phyloP scores from a whole-genome alignment of 2,113 vertebrate species.

The Theristicus caerulescens region DNA sequence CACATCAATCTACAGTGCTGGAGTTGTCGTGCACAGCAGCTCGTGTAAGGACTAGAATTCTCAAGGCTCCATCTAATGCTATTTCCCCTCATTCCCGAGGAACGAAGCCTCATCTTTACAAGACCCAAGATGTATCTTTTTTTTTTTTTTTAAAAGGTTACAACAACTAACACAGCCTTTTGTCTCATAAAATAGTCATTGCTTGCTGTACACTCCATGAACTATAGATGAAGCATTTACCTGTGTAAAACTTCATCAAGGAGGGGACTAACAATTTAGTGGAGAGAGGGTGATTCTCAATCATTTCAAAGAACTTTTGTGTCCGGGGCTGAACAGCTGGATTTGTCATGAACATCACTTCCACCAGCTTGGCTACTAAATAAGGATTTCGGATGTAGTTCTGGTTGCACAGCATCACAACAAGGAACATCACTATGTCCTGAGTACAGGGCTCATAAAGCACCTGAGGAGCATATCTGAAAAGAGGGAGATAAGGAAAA shows the following conservation, averaged over 20 bases:
- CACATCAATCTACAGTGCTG: neutral
- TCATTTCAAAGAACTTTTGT: constrained; percentile 98
- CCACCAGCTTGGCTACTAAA: constrained; percentile 95
- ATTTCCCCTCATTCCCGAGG: neutral
- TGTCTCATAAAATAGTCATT: neutral
- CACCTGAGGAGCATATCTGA: constrained; percentile 96
- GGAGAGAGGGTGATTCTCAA: constrained; percentile 95
- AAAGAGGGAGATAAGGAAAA: neutral
- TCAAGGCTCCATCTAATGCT: neutral
- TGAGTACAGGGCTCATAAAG: constrained; percentile 98
- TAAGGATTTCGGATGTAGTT: constrained; percentile 99
- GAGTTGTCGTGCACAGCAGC: neutral
- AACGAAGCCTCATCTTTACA: neutral
- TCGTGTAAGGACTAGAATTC: neutral
- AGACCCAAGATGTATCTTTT: neutral
- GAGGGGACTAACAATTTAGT: constrained; percentile 93
- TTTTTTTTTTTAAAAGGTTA: neutral
- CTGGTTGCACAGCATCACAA: constrained; percentile 98
- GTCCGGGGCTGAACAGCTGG: constrained; percentile 96
- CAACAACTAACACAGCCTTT: neutral
- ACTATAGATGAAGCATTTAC: constrained; percentile 54
- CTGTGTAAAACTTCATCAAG: constrained; percentile 99
- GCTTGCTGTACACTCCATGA: neutral
- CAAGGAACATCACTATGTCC: constrained; percentile 95
- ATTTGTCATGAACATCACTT: constrained; percentile 98